phyloP scores from a whole-genome alignment of 2,113 vertebrate genomes.

The Eleginops maclovinus region DNA sequence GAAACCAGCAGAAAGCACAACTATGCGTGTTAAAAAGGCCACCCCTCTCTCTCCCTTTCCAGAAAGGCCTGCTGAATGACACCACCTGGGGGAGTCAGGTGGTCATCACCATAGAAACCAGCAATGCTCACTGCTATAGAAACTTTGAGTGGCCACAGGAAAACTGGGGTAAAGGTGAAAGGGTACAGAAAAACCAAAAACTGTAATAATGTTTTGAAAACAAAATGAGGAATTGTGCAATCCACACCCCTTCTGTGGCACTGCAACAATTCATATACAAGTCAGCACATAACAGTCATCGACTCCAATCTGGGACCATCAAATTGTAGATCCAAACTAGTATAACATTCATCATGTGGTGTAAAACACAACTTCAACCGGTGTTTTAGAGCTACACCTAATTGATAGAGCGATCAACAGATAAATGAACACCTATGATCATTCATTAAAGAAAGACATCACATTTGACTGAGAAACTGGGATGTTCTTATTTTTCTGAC shows the following conservation, averaged over 20 bases:
- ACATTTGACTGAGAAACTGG: too few species aligned
- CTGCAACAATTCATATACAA: neutral
- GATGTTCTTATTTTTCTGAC: too few species aligned
- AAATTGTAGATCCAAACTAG: neutral
- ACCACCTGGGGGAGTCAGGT: constrained; percentile 79
- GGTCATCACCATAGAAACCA: constrained; percentile 78
- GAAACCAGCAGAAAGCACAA: constrained; percentile 40
- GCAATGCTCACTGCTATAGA: constrained; percentile 68
- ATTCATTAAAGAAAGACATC: too few species aligned
- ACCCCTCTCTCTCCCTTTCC: constrained; percentile 72
- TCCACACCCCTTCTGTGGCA: neutral
- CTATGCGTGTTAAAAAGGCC: constrained; percentile 46
- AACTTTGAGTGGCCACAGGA: constrained; percentile 59
- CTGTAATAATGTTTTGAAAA: too few species aligned
- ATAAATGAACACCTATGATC: too few species aligned
- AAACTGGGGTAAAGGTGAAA: constrained; percentile 77
- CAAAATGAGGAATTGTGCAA: too few species aligned
- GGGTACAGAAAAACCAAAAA: constrained; percentile 26
- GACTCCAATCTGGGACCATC: too few species aligned
- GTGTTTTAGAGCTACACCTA: neutral
- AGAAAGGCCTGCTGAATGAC: constrained; percentile 82
- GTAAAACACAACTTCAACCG: neutral
- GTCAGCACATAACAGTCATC: neutral
- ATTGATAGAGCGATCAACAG: too few species aligned
- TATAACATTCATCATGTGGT: neutral